These are phyloP conservation scores for Pammene fasciana DNA, from an alignment of 2,888 invertebrate genomes.

Conservation along the genomic window DNA sequence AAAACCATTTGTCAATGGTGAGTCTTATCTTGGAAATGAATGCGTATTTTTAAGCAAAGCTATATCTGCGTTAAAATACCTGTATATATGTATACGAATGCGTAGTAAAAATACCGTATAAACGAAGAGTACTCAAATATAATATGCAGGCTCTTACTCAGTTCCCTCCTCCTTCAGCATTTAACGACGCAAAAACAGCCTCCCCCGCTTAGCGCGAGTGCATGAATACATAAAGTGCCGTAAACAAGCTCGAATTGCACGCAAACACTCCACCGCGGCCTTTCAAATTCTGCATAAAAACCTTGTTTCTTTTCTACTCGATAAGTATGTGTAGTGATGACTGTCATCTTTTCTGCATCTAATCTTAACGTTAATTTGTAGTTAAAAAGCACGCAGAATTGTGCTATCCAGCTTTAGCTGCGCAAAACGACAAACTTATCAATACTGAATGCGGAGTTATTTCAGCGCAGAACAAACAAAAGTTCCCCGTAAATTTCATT, in stretches of 20 bases:
- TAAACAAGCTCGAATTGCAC: constrained; percentile 30
- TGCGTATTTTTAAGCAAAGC: background rate
- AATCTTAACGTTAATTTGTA: too few relatives aligned
- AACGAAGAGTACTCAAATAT: constrained; percentile 22
- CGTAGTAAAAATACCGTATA: background rate
- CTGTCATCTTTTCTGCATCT: too few relatives aligned
- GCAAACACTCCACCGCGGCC: constrained; percentile 27
- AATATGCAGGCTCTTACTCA: constrained; percentile 7
- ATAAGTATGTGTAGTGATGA: too few relatives aligned
- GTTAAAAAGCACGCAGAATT: background rate
- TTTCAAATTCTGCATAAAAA: constrained; percentile 13
- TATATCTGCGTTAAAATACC: background rate
- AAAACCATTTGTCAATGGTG: too few relatives aligned
- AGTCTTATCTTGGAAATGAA: background rate
- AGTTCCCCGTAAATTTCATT: background rate
- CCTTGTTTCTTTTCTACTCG: too few relatives aligned
- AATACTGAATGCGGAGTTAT: background rate
- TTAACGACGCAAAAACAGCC: constrained; percentile 23
- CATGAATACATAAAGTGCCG: constrained; percentile 38
- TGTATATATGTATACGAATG: background rate
- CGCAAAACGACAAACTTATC: background rate
- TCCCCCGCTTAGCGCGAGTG: constrained; percentile 27
- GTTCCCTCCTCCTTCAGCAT: constrained; percentile 8
- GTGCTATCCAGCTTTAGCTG: background rate
- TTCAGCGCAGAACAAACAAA: constrained; percentile 8